phyloP scores from a whole-genome alignment of 2,113 vertebrate genomes.

The Heloderma charlesbogerti region DNA sequence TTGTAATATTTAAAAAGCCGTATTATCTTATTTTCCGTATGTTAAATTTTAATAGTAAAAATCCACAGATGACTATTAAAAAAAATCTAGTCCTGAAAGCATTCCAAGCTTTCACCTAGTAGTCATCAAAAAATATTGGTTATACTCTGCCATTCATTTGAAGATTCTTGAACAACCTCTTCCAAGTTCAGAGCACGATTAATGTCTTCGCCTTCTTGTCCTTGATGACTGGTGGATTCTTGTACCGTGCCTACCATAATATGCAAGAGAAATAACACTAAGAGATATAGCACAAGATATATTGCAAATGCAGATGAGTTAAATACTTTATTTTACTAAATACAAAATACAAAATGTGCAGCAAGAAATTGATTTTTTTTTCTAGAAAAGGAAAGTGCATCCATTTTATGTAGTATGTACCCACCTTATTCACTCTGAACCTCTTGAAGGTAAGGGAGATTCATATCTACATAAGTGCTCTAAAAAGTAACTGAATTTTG shows the following conservation, averaged over 20 bases:
- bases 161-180: conserved; percentile 83
- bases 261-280: conserved; percentile 7
- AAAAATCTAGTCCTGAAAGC: conserved; percentile 30
- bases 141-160: conserved; percentile 86
- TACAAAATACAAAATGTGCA: fast-evolving
- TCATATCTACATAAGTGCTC: neutral
- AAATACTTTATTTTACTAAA: neutral
- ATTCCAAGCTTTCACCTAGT: neutral
- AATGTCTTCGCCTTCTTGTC: conserved; percentile 78
- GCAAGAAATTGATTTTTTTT: neutral
- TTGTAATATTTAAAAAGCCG: conserved; percentile 65
- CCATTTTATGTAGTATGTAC: neutral
- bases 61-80: conserved; percentile 24
- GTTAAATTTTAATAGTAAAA: conserved; percentile 58
- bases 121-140: conserved; percentile 82
- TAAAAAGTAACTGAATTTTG: neutral
- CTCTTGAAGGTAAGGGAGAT: too few species aligned
- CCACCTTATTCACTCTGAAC: neutral
- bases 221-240: conserved; percentile 69
- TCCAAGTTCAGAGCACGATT: conserved; percentile 81
- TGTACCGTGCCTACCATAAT: conserved; percentile 72
- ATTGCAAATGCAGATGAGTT: neutral
- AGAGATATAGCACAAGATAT: neutral
- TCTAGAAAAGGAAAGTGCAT: neutral
- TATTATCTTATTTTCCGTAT: conserved; percentile 61